Evolutionary conservation across 2,113 vertebrate genomes (phyloP).

Genomic region (Periophthalmus modestus): DNA sequence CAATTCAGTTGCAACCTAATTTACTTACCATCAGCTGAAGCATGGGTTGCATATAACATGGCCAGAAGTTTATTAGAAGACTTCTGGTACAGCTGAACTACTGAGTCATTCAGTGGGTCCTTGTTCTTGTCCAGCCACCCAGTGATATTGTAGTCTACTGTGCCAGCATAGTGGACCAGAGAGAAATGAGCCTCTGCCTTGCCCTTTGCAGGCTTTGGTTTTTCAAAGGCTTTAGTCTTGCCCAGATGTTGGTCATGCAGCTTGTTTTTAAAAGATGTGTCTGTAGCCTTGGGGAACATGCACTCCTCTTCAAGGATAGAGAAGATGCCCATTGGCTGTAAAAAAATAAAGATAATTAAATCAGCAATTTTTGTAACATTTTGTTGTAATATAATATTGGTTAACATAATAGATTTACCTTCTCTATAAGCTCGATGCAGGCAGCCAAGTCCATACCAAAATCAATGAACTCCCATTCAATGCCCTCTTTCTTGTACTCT

Average conservation of each 20-base stretch:
- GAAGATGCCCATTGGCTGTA: constrained; percentile 80
- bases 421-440: constrained; percentile 88
- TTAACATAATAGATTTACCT: constrained; percentile 65
- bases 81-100: constrained; percentile 80
- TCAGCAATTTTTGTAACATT: background rate
- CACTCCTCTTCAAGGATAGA: constrained; percentile 80
- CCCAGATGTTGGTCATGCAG: constrained; percentile 89
- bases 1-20: background rate
- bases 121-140: constrained; percentile 95
- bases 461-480: constrained; percentile 87
- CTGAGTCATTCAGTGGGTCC: constrained; percentile 90
- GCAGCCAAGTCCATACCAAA: constrained; percentile 90
- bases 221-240: constrained; percentile 86
- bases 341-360: background rate
- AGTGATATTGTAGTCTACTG: constrained; percentile 87
- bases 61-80: constrained; percentile 54
- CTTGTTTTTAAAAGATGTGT: constrained; percentile 88
- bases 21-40: constrained; percentile 30
- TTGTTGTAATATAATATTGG: too few relatives aligned
- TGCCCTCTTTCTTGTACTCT: constrained; percentile 88
- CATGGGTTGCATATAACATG: constrained; percentile 46
- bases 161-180: constrained; percentile 86
- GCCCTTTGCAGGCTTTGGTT: constrained; percentile 87
- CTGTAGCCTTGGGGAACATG: constrained; percentile 69
- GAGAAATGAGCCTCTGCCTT: constrained; percentile 87